Evolutionary conservation across 2,797 vertebrate species (phyloP).

Genomic region (Manis pentadactyla): DNA sequence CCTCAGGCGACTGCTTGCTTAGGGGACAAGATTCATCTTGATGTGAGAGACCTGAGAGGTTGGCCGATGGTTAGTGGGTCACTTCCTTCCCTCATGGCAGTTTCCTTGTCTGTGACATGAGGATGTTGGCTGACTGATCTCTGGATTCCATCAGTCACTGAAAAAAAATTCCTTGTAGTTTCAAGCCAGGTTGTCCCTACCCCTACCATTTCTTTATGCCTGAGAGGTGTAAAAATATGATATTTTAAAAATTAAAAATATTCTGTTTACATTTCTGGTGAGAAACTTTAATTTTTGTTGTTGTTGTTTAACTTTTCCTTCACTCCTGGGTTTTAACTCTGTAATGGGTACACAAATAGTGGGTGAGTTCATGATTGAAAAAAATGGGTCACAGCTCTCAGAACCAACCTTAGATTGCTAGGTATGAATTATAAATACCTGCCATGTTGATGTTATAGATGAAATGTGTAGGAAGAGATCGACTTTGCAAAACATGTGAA

Average conservation of each 20-base stretch:
- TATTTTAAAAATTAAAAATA: not conserved
- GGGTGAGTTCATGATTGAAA: not conserved
- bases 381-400: not conserved
- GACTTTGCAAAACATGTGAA: not conserved
- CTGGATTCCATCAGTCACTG: not conserved
- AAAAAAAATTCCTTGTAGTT: not conserved
- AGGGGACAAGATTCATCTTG: not conserved
- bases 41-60: not conserved
- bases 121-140: not conserved
- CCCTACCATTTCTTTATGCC: not conserved
- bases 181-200: not conserved
- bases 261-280: not conserved
- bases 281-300: not conserved
- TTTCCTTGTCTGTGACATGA: not conserved
- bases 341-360: not conserved
- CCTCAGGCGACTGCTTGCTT: not conserved
- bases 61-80: not conserved
- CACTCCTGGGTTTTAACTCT: not conserved
- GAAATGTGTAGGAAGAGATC: not conserved
- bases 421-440: not conserved
- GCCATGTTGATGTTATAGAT: not conserved
- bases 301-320: not conserved
- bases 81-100: not conserved
- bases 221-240: not conserved
- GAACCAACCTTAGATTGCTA: not conserved